Conservation (phyloP, 2,888 invertebrate genomes). For the Xylota sylvarum region DNA sequence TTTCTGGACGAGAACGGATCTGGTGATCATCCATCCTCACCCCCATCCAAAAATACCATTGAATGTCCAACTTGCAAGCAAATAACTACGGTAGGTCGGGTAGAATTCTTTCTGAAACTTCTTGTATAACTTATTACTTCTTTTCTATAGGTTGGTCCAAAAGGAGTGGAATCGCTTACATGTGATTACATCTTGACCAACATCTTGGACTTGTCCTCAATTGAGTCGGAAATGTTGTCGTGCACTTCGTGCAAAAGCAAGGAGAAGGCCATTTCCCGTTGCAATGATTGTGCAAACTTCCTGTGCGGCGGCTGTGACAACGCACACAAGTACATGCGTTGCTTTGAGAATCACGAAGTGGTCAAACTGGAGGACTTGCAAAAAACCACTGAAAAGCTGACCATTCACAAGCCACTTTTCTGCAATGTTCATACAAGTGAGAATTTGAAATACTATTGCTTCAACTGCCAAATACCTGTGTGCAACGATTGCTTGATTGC, state of each 20-base stretch:
- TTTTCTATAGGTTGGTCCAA: slow-evolving; percentile 87
- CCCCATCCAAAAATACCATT: slow-evolving; percentile 82
- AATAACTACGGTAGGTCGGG: slow-evolving; percentile 89
- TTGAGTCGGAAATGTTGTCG: slow-evolving; percentile 89
- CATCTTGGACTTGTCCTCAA: slow-evolving; percentile 92
- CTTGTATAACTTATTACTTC: not conserved
- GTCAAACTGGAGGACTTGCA: slow-evolving; percentile 94
- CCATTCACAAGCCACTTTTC: slow-evolving; percentile 95
- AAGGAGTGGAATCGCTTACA: slow-evolving; percentile 92
- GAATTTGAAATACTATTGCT: slow-evolving; percentile 94
- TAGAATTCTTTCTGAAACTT: too few relatives aligned
- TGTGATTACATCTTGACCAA: slow-evolving; percentile 95
- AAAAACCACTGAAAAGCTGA: slow-evolving; percentile 89
- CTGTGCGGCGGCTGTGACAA: slow-evolving; percentile 97
- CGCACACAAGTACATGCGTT: slow-evolving; percentile 98
- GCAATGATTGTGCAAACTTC: slow-evolving; percentile 97
- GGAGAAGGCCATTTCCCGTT: slow-evolving; percentile 96
- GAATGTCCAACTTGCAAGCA: slow-evolving; percentile 94
- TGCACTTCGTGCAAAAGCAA: slow-evolving; percentile 98
- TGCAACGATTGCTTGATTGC: slow-evolving; percentile 94
- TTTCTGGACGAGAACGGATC: slow-evolving; percentile 88
- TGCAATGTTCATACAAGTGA: slow-evolving; percentile 93
- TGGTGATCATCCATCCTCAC: slow-evolving; percentile 87
- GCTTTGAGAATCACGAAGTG: slow-evolving; percentile 97
- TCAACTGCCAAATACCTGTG: slow-evolving; percentile 93